phyloP scores from a whole-genome alignment of 2,888 invertebrate genomes.

The Eueremaeus valkanovi region DNA sequence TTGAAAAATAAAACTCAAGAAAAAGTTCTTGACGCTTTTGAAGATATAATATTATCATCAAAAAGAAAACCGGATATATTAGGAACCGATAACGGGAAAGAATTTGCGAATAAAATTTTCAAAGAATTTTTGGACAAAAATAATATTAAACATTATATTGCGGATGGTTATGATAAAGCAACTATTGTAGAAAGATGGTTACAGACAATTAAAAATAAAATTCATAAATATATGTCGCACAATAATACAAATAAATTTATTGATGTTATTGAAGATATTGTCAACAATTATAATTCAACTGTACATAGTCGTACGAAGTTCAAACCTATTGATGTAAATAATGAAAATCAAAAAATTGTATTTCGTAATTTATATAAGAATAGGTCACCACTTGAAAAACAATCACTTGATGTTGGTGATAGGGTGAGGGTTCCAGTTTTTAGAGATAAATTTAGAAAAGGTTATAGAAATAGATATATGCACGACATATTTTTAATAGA shows the following conservation, averaged over 20 bases:
- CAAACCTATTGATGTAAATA: not conserved
- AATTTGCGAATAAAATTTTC: not conserved
- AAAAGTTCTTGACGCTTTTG: not conserved
- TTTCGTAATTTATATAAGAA: not conserved
- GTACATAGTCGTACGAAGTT: not conserved
- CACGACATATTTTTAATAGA: not conserved
- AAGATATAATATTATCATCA: not conserved
- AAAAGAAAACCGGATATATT: not conserved
- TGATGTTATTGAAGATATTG: not conserved
- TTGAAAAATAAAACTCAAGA: not conserved
- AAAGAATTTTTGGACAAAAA: not conserved
- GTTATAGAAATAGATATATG: not conserved
- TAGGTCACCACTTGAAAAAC: not conserved
- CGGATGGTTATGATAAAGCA: not conserved
- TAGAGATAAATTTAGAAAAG: not conserved
- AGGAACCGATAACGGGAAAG: not conserved
- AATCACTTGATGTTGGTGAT: not conserved
- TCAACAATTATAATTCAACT: not conserved
- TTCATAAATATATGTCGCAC: not conserved
- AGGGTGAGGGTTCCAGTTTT: not conserved
- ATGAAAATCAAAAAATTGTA: not conserved
- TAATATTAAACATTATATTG: not conserved
- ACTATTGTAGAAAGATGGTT: not conserved
- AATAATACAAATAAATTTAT: not conserved
- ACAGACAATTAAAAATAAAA: not conserved